Evolutionary conservation across 64 coral and sea anemone species (phyloP), one percentile per base, ranked within the genome.

Genomic region (Astreopora myriophthalma): DNA sequence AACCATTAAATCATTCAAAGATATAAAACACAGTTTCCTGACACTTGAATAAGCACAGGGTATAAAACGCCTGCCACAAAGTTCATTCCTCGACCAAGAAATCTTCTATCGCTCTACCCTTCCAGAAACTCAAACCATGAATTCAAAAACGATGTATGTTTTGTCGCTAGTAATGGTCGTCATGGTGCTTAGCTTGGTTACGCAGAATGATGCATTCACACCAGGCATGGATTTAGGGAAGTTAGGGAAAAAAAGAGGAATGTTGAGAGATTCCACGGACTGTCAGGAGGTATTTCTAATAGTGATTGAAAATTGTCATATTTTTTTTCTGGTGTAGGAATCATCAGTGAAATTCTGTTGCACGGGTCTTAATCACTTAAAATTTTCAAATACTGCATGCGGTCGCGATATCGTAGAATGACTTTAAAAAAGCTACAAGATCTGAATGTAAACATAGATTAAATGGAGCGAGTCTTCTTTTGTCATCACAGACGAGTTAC

Each of bases 1-100:
- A 55, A 8, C 46, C 75, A 79, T 79, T 79, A 79, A 73, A 20
- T 27, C 48, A 27, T 79, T 79, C 48, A 79, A 52, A 8, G 46
- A 13, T 29, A 19, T 49, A 22, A 3, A 4, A 55, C 2, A 79
- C 26, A 76, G 74, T 49, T 31, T 79, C 75, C 75, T 79, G 75
- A 31, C 75, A 79, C 75, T 57, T 79, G 28, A 55, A 79, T 79
- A 6, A 55, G 49, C 34, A 52, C 25, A 79, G 26, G 26, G 75
- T 79, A 79, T 79, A 55, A 79, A 57, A 79, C n/a, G 9, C 44
- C 4, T 7, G 40, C 24, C 0, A 55, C 19, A 6, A 27, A 4
- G 24, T 19, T 44, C 14, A 8, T 3, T 30, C 32, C 13, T 19
- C 31, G 22, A 51, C 27, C 1, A 42, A 73, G 31, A 37, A 37